phyloP scores from a whole-genome alignment of 1,140 invertebrate genomes.

The Ctenoplectra terminalis region DNA sequence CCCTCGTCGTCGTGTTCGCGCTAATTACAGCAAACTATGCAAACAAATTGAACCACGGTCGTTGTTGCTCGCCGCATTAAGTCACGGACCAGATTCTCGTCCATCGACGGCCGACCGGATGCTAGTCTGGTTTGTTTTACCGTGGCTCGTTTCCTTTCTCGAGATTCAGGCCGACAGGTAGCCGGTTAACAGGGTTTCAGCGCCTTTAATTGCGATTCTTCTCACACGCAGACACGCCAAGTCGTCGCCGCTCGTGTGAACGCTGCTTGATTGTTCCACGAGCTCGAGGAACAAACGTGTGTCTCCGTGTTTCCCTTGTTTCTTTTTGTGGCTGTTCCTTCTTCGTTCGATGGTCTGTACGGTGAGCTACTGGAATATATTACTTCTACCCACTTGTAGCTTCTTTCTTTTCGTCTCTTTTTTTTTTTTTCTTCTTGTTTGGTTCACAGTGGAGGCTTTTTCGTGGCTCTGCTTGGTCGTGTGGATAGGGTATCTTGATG shows the following conservation, averaged over 20 bases:
- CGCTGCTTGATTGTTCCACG: conserved; percentile 19
- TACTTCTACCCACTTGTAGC: too few relatives aligned
- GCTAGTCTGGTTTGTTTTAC: conserved; percentile 25
- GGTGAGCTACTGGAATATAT: too few relatives aligned
- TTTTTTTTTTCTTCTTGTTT: too few relatives aligned
- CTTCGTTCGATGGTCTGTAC: too few relatives aligned
- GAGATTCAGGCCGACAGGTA: conserved; percentile 16
- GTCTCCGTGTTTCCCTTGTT: not conserved
- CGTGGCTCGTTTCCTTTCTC: conserved; percentile 45
- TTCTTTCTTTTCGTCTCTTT: too few relatives aligned
- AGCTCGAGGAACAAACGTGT: not conserved
- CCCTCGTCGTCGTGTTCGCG: not conserved
- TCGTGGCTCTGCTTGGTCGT: too few relatives aligned
- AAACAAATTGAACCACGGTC: conserved; percentile 11
- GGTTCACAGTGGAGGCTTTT: too few relatives aligned
- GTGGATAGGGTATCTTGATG: too few relatives aligned
- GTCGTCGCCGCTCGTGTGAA: conserved; percentile 7
- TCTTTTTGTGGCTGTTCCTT: too few relatives aligned
- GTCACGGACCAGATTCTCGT: not conserved
- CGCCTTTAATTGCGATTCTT: conserved; percentile 55
- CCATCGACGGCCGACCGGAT: conserved; percentile 31
- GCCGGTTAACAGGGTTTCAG: conserved; percentile 31
- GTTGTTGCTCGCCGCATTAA: not conserved
- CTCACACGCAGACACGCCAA: conserved; percentile 38
- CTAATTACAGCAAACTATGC: conserved; percentile 18